Evolutionary conservation across 2,113 vertebrate species (phyloP).

Genomic region (Ochotona princeps): DNA sequence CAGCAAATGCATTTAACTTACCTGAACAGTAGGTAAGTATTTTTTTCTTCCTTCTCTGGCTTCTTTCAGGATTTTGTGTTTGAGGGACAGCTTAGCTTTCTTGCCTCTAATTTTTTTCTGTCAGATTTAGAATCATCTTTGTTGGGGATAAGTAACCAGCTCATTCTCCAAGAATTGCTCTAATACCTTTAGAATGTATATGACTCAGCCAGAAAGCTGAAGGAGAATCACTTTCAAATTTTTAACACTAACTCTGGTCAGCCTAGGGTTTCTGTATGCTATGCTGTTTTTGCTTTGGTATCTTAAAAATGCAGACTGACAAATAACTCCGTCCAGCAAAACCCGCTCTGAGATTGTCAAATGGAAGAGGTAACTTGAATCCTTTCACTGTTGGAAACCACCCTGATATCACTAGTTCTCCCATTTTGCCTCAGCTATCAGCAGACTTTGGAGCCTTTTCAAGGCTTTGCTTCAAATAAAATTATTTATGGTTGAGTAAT

Average conservation of each 20-base stretch:
- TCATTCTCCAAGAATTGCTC: not conserved
- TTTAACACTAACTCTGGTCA: not conserved
- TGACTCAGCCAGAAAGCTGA: not conserved
- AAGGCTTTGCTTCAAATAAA: not conserved
- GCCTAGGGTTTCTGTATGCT: not conserved
- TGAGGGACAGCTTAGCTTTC: not conserved
- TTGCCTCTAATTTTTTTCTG: not conserved
- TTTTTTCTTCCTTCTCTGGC: not conserved
- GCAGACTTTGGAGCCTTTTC: not conserved
- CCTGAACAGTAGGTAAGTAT: not conserved
- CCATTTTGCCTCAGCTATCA: not conserved
- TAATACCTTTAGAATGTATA: not conserved
- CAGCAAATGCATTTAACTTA: not conserved
- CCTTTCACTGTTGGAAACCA: not conserved
- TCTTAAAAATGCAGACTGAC: slow-evolving; percentile 22
- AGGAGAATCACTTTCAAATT: not conserved
- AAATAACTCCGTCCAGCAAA: not conserved
- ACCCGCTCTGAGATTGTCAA: not conserved
- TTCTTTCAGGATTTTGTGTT: not conserved
- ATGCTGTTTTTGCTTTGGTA: not conserved
- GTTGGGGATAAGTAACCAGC: not conserved
- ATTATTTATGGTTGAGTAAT: not conserved
- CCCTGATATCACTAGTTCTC: not conserved
- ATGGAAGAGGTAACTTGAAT: not conserved
- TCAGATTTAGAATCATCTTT: not conserved